Conservation (phyloP, 2,113 vertebrate species). For the Sapajus apella region DNA sequence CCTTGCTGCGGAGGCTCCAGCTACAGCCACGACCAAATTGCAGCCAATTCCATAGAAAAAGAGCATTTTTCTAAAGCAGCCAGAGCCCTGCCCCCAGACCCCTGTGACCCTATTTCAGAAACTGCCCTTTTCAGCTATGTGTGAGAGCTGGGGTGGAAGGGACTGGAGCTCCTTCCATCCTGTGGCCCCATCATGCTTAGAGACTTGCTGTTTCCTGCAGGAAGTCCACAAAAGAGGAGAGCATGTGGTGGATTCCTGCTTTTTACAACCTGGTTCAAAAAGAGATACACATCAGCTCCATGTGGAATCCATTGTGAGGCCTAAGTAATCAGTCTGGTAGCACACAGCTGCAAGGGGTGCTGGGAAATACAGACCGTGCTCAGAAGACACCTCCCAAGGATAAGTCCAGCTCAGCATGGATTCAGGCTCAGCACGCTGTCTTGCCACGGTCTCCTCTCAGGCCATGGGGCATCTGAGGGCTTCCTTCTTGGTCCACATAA, state of each 20-base stretch:
- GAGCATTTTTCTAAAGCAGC: neutral
- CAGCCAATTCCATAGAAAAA: fast-evolving
- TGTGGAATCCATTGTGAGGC: neutral
- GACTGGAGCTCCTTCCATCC: fast-evolving
- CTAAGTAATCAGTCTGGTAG: fast-evolving
- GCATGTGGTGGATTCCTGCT: fast-evolving
- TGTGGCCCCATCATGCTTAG: fast-evolving
- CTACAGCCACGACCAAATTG: fast-evolving
- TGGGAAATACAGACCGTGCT: neutral
- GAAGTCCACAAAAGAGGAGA: neutral
- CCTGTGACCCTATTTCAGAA: neutral
- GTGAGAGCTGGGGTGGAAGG: neutral
- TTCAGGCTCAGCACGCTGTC: fast-evolving
- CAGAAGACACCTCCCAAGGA: neutral
- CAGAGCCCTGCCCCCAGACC: fast-evolving
- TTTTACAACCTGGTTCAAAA: neutral
- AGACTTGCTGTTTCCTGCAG: neutral
- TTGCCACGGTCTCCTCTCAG: neutral
- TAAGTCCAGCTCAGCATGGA: neutral
- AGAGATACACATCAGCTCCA: fast-evolving
- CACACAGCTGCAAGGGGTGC: too few species aligned
- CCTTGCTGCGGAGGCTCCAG: neutral
- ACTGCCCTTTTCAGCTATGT: too few species aligned
- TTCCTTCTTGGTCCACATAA: neutral
- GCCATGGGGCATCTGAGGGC: too few species aligned